These are phyloP conservation scores for Salvelinus sp. DNA, from an alignment of 2,113 vertebrate species.

Conservation along the genomic window DNA sequence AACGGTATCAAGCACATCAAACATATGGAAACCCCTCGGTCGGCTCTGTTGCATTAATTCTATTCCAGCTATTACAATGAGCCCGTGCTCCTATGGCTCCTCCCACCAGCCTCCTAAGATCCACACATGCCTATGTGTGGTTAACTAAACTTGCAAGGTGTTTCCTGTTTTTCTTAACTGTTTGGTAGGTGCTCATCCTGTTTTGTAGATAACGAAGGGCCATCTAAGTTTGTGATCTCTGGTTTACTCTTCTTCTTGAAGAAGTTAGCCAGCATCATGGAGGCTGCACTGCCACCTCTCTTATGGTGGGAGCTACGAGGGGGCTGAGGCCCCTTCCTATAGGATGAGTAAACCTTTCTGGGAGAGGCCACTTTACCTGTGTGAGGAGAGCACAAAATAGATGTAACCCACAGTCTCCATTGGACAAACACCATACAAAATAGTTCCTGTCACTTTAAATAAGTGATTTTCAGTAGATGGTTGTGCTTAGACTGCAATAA, in stretches of 20 bases:
- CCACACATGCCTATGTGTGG: not conserved
- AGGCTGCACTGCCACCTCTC: constrained; percentile 50
- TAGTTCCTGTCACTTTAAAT: not conserved
- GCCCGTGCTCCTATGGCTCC: too few species aligned
- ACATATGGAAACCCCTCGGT: too few species aligned
- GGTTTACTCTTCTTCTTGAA: constrained; percentile 79
- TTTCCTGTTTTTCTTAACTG: not conserved
- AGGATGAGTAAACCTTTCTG: constrained; percentile 74
- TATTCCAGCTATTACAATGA: too few species aligned
- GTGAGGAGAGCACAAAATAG: not conserved
- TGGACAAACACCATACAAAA: not conserved
- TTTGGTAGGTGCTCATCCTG: constrained; percentile 9
- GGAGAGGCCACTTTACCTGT: constrained; percentile 78
- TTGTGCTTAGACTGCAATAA: too few species aligned
- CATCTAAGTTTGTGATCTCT: constrained; percentile 40
- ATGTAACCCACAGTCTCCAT: not conserved
- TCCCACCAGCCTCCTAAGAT: not conserved
- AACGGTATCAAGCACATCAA: too few species aligned
- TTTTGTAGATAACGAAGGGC: not conserved
- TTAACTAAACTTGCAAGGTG: not conserved
- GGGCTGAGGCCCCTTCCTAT: constrained; percentile 72
- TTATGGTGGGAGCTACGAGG: constrained; percentile 63
- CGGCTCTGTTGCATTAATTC: too few species aligned
- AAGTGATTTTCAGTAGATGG: not conserved
- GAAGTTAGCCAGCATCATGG: constrained; percentile 81